A percentile compares a stretch with the other conserved stretches of the same genome.
Evolutionary conservation across 30 jellyfish, hydroid and myxozoan species (phyloP).

Genomic region (Catostylus mosaicus): DNA sequence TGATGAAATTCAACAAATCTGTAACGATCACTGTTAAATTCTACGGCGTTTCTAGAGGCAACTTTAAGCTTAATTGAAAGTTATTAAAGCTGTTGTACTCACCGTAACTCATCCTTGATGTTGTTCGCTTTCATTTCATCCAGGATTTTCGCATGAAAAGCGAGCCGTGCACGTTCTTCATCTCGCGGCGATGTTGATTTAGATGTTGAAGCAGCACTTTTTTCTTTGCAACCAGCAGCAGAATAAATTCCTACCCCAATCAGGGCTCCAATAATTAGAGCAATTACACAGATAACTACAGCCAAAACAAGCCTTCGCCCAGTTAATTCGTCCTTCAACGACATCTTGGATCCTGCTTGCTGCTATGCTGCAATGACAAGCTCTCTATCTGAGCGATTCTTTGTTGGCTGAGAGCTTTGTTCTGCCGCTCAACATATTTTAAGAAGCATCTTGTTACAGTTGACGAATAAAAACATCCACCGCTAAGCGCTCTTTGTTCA

Average conservation of each 20-base stretch:
- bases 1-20: no score
- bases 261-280: slow-evolving; percentile 32
- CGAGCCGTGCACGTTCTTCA: slow-evolving; percentile 43
- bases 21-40: no score
- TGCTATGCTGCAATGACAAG: no score
- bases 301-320: slow-evolving; percentile 13
- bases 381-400: not conserved
- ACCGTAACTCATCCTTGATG: slow-evolving; percentile 57
- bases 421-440: not conserved
- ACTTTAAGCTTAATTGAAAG: no score
- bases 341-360: slow-evolving; percentile 4
- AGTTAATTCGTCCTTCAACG: not conserved
- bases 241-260: slow-evolving; percentile 68
- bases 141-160: slow-evolving; percentile 32
- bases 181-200: slow-evolving; percentile 10
- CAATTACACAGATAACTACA: not conserved
- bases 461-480: no score
- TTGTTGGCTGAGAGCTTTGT: no score
- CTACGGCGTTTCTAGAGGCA: no score
- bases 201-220: not conserved
- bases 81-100: no score
- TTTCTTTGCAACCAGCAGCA: slow-evolving; percentile 68
- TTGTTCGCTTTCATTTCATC: slow-evolving; percentile 71
- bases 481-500: no score
- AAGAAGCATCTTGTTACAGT: no score